These are phyloP conservation scores for Salticus scenicus DNA, from an alignment of 2,888 invertebrate genomes.

Conservation along the genomic window DNA sequence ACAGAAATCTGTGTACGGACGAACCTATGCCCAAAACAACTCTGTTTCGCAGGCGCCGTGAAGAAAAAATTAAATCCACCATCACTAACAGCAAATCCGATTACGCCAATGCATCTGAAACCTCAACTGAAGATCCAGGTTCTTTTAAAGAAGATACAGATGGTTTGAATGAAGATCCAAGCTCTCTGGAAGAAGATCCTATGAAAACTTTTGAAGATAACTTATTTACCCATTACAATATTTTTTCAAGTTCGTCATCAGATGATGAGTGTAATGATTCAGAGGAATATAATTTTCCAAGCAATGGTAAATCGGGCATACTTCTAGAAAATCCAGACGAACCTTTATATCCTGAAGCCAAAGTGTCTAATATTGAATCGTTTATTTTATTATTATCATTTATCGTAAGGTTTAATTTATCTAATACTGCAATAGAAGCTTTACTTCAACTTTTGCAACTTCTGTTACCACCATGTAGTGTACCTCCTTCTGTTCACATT, in stretches of 20 bases:
- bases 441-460: constrained; percentile 1
- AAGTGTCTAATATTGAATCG: neutral
- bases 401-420: neutral
- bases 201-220: neutral
- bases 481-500: no score
- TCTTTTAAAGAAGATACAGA: no score
- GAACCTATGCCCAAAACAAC: constrained; percentile 1
- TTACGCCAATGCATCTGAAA: neutral
- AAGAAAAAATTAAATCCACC: neutral
- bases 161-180: no score
- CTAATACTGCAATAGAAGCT: neutral
- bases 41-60: neutral
- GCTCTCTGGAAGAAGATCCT: neutral
- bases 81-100: neutral
- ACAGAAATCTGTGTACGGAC: neutral
- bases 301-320: neutral
- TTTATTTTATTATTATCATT: constrained; percentile 10
- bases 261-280: neutral
- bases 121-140: neutral
- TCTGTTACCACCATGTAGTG: constrained; percentile 3
- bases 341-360: neutral
- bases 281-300: neutral
- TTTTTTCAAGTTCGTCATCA: neutral
- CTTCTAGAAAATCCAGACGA: neutral
- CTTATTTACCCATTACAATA: neutral